phyloP scores from a whole-genome alignment of 2,113 vertebrate genomes.

The Labrus mixtus region DNA sequence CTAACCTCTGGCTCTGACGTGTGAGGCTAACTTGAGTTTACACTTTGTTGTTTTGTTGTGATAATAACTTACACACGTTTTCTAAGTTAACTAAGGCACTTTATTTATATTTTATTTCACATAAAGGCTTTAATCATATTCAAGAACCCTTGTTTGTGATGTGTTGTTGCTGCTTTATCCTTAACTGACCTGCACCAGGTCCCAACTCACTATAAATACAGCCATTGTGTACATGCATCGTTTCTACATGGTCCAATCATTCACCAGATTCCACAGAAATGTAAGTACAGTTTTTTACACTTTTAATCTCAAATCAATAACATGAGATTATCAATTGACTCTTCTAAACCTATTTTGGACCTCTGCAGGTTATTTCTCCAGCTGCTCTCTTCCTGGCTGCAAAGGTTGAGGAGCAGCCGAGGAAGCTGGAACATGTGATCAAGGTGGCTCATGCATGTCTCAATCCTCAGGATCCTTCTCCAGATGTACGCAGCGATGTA shows the following conservation, averaged over 20 bases:
- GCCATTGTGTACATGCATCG: constrained; percentile 98
- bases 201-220: constrained; percentile 96
- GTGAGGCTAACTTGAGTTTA: neutral
- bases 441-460: constrained; percentile 95
- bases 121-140: neutral
- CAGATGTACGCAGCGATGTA: constrained; percentile 95
- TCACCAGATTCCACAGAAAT: constrained; percentile 94
- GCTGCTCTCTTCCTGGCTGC: constrained; percentile 95
- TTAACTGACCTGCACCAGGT: constrained; percentile 85
- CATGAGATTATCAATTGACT: no score
- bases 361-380: constrained; percentile 88
- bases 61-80: no score
- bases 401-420: constrained; percentile 97
- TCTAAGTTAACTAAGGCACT: no score
- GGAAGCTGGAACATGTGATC: constrained; percentile 96
- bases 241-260: constrained; percentile 98
- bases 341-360: neutral
- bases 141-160: neutral
- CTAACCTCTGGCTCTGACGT: neutral
- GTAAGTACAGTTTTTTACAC: constrained; percentile 82
- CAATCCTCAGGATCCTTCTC: constrained; percentile 91
- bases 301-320: no score
- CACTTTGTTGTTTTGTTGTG: constrained; percentile 13
- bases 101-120: no score
- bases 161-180: constrained; percentile 41